These are phyloP conservation scores for Holothuria leucospilota DNA, from an alignment of 53 echinoderm and acorn worm genomes.

Conservation along the genomic window DNA sequence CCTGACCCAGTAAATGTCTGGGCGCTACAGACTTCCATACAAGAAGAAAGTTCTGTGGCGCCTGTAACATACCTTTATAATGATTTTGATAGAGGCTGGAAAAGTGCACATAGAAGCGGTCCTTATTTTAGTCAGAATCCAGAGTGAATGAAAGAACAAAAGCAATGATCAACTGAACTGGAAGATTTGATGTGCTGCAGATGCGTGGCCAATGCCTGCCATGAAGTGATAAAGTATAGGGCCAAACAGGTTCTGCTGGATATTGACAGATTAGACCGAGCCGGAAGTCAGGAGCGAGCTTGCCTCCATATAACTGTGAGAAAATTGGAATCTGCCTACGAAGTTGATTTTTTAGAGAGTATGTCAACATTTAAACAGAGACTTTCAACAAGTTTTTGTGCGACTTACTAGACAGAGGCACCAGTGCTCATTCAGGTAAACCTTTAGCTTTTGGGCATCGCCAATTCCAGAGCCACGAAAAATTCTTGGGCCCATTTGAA, in stretches of 20 bases:
- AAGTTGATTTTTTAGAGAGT: constrained; percentile 3
- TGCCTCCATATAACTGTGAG: background rate
- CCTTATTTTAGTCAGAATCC: background rate
- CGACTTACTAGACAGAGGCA: background rate
- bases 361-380: constrained; percentile 9
- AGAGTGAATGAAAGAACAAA: background rate
- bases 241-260: background rate
- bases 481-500: constrained; percentile 14
- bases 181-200: background rate
- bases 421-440: constrained; percentile 11
- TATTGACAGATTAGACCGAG: background rate
- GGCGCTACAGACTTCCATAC: background rate
- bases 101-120: constrained; percentile 10
- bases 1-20: background rate
- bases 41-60: background rate
- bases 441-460: constrained; percentile 14
- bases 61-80: background rate
- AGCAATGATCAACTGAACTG: constrained; percentile 10
- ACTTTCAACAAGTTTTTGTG: constrained; percentile 30
- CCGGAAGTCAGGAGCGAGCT: background rate
- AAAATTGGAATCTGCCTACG: constrained; percentile 25
- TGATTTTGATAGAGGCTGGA: constrained; percentile 7
- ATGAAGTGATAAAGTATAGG: background rate
- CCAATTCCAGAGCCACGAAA: constrained; percentile 2
- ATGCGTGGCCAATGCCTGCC: background rate